phyloP scores from a whole-genome alignment of 1,140 invertebrate genomes.

The Zaprionus taronus region DNA sequence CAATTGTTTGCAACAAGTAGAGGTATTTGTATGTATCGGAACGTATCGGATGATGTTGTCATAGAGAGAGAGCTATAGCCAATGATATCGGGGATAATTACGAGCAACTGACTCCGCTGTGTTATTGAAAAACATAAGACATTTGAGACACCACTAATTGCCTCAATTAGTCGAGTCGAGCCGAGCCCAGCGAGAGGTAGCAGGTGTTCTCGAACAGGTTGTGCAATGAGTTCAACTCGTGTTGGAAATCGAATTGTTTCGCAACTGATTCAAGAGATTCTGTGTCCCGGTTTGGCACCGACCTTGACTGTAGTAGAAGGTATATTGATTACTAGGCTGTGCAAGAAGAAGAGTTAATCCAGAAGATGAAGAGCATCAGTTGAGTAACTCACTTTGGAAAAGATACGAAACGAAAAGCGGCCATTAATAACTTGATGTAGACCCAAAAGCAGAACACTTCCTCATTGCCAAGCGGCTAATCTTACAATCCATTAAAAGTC shows the following conservation, averaged over 20 bases:
- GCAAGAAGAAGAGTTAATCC: not conserved
- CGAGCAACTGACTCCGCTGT: not conserved
- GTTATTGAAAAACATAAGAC: conserved; percentile 38
- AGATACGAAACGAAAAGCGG: conserved; percentile 45
- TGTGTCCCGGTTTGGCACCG: not conserved
- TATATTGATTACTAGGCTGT: conserved; percentile 16
- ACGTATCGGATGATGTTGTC: conserved; percentile 53
- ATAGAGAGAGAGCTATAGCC: conserved; percentile 40
- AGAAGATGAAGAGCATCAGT: not conserved
- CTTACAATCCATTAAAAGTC: conserved; percentile 62
- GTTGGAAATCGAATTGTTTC: conserved; percentile 5
- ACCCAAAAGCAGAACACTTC: conserved; percentile 57
- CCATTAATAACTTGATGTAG: conserved; percentile 63
- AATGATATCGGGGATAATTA: conserved; percentile 54
- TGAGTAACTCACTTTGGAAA: conserved; percentile 5
- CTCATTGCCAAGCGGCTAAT: conserved; percentile 65
- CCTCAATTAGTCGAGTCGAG: conserved; percentile 65
- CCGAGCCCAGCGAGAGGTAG: conserved; percentile 16
- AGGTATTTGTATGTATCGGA: no score
- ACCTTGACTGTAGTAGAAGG: conserved; percentile 3
- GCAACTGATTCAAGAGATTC: conserved; percentile 1
- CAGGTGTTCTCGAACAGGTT: conserved; percentile 74
- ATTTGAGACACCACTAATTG: conserved; percentile 73
- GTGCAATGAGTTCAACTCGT: conserved; percentile 49
- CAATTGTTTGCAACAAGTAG: conserved; percentile 58